A percentile compares a stretch with the other conserved stretches of the same genome.
Conservation (phyloP, 2,888 invertebrate genomes). For the Xanthostigma xanthostigma region DNA sequence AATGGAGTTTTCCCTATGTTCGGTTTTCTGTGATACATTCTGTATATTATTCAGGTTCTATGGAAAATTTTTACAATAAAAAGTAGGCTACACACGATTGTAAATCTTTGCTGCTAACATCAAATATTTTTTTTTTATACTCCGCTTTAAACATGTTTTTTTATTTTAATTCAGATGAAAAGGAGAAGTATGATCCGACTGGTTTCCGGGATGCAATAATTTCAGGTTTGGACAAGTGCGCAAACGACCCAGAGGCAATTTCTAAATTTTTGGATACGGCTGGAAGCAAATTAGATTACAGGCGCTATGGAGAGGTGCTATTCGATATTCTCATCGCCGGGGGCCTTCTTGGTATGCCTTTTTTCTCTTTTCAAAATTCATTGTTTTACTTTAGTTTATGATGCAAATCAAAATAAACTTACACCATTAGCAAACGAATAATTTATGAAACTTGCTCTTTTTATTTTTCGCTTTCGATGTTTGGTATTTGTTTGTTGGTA, state of each 20-base stretch:
- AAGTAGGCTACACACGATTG: neutral
- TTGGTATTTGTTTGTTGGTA: neutral
- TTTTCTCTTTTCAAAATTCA: conserved; percentile 3
- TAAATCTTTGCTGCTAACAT: neutral
- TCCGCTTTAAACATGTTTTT: conserved; percentile 3
- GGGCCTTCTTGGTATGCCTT: conserved; percentile 67
- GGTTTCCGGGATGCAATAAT: conserved; percentile 97
- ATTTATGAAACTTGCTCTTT: too few species aligned
- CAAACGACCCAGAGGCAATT: conserved; percentile 88
- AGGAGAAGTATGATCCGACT: conserved; percentile 98
- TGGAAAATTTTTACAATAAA: too few species aligned
- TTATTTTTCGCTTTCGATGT: neutral
- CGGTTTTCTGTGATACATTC: too few species aligned
- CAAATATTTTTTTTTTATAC: neutral
- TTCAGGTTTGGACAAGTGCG: conserved; percentile 87
- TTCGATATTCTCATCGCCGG: conserved; percentile 97
- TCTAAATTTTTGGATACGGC: conserved; percentile 89
- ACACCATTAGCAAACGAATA: too few species aligned
- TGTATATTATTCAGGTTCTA: neutral
- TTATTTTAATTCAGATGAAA: conserved; percentile 66
- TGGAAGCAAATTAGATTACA: conserved; percentile 92
- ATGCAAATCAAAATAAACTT: neutral
- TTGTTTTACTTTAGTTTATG: conserved; percentile 1
- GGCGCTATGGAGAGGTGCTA: conserved; percentile 94
- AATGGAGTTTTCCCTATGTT: too few species aligned